Evolutionary conservation across 2,797 vertebrate species (phyloP).

Genomic region (Mionectes olivaceus): DNA sequence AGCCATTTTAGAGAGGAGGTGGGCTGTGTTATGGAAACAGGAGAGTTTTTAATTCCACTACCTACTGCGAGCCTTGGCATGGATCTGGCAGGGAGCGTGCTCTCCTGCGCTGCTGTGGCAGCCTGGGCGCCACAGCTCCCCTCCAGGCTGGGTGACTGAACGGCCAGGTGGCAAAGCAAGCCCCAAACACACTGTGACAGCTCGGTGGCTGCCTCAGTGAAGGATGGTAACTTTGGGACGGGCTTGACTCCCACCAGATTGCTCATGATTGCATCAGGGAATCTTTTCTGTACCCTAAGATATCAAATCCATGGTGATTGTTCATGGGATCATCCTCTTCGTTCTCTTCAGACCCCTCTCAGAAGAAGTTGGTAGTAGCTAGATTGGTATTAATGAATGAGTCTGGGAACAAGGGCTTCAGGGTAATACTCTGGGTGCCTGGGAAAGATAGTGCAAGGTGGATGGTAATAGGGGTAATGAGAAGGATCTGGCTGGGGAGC

Average conservation of each 20-base stretch:
- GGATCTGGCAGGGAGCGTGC: background rate
- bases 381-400: background rate
- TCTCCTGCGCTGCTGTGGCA: background rate
- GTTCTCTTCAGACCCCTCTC: background rate
- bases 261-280: background rate
- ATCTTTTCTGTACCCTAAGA: background rate
- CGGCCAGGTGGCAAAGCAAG: background rate
- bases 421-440: background rate
- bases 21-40: background rate
- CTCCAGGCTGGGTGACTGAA: background rate
- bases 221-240: background rate
- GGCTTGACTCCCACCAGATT: background rate
- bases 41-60: background rate
- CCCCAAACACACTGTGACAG: background rate
- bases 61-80: accelerated
- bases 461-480: background rate
- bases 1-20: conserved; percentile 1
- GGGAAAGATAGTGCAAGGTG: background rate
- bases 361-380: background rate
- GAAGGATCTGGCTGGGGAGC: background rate
- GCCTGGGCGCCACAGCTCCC: background rate
- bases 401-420: background rate
- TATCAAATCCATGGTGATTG: background rate
- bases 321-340: background rate
- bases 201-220: background rate